Conservation (phyloP, 2,797 vertebrate species). For the Phrynocephalus forsythii region DNA sequence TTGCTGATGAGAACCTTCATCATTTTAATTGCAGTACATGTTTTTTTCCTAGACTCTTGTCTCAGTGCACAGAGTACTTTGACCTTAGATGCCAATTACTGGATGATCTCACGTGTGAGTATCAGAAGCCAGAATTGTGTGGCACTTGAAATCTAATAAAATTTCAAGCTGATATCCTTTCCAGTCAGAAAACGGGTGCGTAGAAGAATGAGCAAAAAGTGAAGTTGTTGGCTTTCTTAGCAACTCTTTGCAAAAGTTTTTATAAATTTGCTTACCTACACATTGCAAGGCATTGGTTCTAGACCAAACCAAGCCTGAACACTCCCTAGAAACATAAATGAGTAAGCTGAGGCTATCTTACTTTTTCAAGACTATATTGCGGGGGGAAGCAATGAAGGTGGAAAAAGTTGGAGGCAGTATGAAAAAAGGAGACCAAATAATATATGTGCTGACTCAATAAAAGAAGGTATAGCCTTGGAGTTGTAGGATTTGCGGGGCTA, state of each 20-base stretch:
- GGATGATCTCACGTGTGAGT: conserved; percentile 97
- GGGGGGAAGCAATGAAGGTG: too few species aligned
- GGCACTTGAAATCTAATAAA: conserved; percentile 13
- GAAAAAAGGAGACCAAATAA: too few species aligned
- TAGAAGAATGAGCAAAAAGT: background rate
- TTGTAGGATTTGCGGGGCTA: too few species aligned
- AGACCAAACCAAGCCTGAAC: too few species aligned
- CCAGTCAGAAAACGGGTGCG: background rate
- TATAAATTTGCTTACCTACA: background rate
- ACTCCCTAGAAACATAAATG: too few species aligned
- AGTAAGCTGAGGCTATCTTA: too few species aligned
- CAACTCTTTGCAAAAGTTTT: background rate
- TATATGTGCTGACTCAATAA: too few species aligned
- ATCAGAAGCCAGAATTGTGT: conserved; percentile 67
- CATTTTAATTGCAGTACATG: conserved; percentile 40
- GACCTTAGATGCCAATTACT: conserved; percentile 95
- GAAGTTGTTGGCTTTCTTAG: background rate
- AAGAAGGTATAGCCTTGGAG: too few species aligned
- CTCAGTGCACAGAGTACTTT: conserved; percentile 98
- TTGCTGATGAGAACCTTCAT: conserved; percentile 15
- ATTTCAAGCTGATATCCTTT: background rate
- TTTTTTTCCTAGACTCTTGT: conserved; percentile 86
- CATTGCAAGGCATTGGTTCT: too few species aligned
- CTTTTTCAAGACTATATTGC: too few species aligned
- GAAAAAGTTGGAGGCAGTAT: too few species aligned